Evolutionary conservation across 2,888 invertebrate genomes (phyloP), one percentile per base, ranked within the genome.

Genomic region (Drosophila aldrichi): DNA sequence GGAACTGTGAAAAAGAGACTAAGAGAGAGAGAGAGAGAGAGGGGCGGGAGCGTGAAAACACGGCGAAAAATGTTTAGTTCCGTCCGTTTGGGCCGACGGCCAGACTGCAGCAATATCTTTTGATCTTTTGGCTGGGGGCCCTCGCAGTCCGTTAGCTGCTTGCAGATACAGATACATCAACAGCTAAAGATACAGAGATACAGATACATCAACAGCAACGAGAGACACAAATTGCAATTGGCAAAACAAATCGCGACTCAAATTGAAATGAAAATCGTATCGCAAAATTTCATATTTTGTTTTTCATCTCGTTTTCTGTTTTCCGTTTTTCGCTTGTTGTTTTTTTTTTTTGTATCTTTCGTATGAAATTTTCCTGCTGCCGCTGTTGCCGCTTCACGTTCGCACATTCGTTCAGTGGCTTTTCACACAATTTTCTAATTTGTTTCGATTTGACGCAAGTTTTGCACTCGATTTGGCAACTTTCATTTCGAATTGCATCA

Each of bases 361-460:
- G 43, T 44, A 29, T 65, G 16, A 60, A 60, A 48, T 58, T 58
- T 58, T 38, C 16, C 29, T 48, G 48, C 48, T n/a, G 32, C 32
- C 41, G 43, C 56, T 20, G 48, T 58, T 48, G 58, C n/a, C n/a
- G 48, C 58, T 58, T 48, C 59, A 66, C 48, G 22, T 44, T 62
- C 46, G 41, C 58, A 6, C 25, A 43, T 43, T 43, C 62, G 60
- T 74, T 67, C 59, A 60, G 70, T 65, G 43, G 62, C 56, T 77
- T 74, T 77, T 74, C 66, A 74, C 74, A 78, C 67, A 71, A 63
- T 69, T 78, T 69, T 46, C 75, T 73, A 71, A 66, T 74, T 82
- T 73, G 69, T 57, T 61, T 44, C 79, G 77, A 69, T 69, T 82
- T 87, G 84, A 87, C 84, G 84, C 87, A 87, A 80, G 73, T 82